Conservation (phyloP, 2,888 invertebrate genomes). For the Pardosa pseudoannulata region DNA sequence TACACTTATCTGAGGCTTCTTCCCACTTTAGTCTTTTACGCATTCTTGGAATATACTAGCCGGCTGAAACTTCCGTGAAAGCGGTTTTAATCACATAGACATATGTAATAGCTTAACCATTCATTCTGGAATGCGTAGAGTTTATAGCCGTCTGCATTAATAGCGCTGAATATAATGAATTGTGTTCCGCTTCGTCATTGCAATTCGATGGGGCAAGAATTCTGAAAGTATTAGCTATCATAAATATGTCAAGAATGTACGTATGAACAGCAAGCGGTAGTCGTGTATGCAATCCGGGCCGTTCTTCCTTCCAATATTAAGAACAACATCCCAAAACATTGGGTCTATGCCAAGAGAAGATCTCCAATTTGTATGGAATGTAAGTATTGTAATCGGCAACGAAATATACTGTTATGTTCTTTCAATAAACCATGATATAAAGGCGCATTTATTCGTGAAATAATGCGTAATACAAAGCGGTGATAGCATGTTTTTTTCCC, state of each 20-base stretch:
- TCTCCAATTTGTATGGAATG: conserved; percentile 20
- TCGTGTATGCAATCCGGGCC: not conserved
- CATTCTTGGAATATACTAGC: too few relatives aligned
- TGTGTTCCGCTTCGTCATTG: not conserved
- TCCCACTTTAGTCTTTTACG: too few relatives aligned
- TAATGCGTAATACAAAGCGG: not conserved
- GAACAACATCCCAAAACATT: not conserved
- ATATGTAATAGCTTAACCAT: too few relatives aligned
- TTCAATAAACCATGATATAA: not conserved
- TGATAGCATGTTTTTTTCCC: not conserved
- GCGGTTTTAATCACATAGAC: too few relatives aligned
- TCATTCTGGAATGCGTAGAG: not conserved
- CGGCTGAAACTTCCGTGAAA: too few relatives aligned
- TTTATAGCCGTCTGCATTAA: not conserved
- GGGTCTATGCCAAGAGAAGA: not conserved
- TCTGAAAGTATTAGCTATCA: conserved; percentile 15
- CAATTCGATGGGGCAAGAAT: conserved; percentile 8
- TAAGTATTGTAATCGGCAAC: not conserved
- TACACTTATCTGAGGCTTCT: too few relatives aligned
- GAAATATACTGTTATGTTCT: not conserved
- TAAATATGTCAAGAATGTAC: conserved; percentile 14
- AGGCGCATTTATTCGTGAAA: not conserved
- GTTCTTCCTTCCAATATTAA: not conserved
- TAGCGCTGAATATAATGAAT: not conserved
- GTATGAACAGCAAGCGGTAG: not conserved